A percentile compares a stretch with the other conserved stretches of the same genome.
Conservation (phyloP, 1,140 invertebrate genomes). For the Hormaphis cornu region DNA sequence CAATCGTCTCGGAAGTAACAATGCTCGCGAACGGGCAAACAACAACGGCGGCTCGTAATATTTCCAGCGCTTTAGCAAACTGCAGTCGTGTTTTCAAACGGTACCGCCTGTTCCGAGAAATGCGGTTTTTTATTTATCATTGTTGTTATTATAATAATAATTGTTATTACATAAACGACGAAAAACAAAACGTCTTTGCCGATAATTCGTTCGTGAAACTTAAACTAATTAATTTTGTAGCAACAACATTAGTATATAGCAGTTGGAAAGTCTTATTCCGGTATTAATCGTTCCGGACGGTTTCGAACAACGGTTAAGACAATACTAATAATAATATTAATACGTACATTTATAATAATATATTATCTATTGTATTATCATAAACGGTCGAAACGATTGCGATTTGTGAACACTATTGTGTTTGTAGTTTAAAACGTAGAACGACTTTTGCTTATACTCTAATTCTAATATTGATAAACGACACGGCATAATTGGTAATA, state of each 20-base stretch:
- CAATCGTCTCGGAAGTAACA: slow-evolving; percentile 14
- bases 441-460: too few relatives aligned
- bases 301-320: too few relatives aligned
- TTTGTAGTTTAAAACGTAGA: too few relatives aligned
- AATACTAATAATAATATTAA: too few relatives aligned
- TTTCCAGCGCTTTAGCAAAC: slow-evolving; percentile 6
- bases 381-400: too few relatives aligned
- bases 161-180: neutral
- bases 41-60: slow-evolving; percentile 13
- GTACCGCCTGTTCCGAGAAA: neutral
- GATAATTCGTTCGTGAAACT: neutral
- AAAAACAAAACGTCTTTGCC: slow-evolving; percentile 4
- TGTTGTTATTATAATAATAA: slow-evolving; percentile 17
- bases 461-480: too few relatives aligned
- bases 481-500: too few relatives aligned
- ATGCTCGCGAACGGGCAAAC: slow-evolving; percentile 4
- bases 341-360: too few relatives aligned
- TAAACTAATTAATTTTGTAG: neutral
- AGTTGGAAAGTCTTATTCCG: neutral
- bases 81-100: neutral
- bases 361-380: too few relatives aligned
- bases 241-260: neutral
- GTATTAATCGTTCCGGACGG: too few relatives aligned
- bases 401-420: too few relatives aligned
- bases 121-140: neutral